These are phyloP conservation scores for Agelastica alni DNA, from an alignment of 2,888 invertebrate species.

Conservation along the genomic window DNA sequence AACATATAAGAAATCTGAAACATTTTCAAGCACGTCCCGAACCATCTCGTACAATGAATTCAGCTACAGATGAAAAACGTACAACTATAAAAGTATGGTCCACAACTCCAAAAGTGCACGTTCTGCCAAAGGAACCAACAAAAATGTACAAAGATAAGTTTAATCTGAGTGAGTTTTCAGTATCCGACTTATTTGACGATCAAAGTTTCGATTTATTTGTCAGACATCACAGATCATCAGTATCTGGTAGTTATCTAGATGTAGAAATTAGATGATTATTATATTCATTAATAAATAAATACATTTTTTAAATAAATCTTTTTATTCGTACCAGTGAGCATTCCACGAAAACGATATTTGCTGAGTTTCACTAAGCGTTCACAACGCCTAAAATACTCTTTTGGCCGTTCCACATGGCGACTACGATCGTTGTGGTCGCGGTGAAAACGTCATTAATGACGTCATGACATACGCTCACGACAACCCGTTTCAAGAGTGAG, in stretches of 20 bases:
- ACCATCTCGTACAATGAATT: slow-evolving; percentile 3
- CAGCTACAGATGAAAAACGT: neutral
- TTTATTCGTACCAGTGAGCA: too few species aligned
- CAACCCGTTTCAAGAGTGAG: too few species aligned
- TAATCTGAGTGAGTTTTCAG: slow-evolving; percentile 8
- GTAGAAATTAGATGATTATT: slow-evolving; percentile 33
- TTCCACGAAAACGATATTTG: too few species aligned
- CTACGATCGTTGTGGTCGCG: too few species aligned
- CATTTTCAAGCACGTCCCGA: slow-evolving; percentile 9
- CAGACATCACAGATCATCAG: slow-evolving; percentile 28
- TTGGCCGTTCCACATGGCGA: too few species aligned
- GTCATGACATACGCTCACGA: too few species aligned
- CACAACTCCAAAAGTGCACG: slow-evolving; percentile 1
- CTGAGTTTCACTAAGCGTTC: too few species aligned
- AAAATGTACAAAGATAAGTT: slow-evolving; percentile 31
- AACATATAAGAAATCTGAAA: slow-evolving; percentile 14
- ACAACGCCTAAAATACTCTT: too few species aligned
- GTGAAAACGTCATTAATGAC: too few species aligned
- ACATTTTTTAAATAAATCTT: too few species aligned
- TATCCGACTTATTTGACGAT: slow-evolving; percentile 26
- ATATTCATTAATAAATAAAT: too few species aligned
- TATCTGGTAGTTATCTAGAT: slow-evolving; percentile 13
- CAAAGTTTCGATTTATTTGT: slow-evolving; percentile 32
- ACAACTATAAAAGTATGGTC: neutral
- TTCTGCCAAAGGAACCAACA: neutral